Conservation (phyloP, 2,797 vertebrate species). For the Salmo trutta region DNA sequence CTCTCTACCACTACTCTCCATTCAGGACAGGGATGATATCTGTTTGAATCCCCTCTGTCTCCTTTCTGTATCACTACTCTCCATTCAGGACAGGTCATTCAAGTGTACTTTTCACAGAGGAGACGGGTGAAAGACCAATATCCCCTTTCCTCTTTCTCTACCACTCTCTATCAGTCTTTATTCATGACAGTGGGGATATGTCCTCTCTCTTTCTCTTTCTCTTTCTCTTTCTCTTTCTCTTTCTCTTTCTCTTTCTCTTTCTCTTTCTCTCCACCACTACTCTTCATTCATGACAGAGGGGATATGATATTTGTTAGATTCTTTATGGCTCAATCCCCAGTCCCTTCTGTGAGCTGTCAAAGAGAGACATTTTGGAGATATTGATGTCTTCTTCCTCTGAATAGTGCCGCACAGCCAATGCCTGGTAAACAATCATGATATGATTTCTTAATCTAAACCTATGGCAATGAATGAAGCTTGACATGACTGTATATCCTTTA, state of each 20-base stretch:
- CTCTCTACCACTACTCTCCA: neutral
- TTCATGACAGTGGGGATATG: neutral
- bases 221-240: too few species aligned
- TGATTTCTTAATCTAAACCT: neutral
- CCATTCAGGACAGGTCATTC: neutral
- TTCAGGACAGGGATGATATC: too few species aligned
- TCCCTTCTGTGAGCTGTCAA: conserved; percentile 15
- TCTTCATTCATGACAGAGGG: conserved; percentile 27
- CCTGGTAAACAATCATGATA: neutral
- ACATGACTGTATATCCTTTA: neutral
- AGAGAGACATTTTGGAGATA: conserved; percentile 11
- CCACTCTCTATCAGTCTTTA: neutral
- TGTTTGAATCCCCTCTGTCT: too few species aligned
- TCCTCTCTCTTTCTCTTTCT: neutral
- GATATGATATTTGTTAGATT: conserved; percentile 13
- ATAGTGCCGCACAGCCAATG: conserved; percentile 2
- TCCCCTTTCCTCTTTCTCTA: neutral
- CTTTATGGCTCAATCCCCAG: conserved; percentile 7
- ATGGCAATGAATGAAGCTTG: conserved; percentile 14
- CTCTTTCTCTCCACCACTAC: neutral
- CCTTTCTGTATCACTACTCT: neutral
- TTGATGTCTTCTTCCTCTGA: conserved; percentile 11
- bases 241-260: neutral
- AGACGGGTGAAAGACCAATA: neutral
- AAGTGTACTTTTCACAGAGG: neutral